Percentiles rank a stretch among this genome's conserved stretches.
Evolutionary conservation across 2,797 vertebrate genomes (phyloP).

Genomic region (Enteromius mattozi): DNA sequence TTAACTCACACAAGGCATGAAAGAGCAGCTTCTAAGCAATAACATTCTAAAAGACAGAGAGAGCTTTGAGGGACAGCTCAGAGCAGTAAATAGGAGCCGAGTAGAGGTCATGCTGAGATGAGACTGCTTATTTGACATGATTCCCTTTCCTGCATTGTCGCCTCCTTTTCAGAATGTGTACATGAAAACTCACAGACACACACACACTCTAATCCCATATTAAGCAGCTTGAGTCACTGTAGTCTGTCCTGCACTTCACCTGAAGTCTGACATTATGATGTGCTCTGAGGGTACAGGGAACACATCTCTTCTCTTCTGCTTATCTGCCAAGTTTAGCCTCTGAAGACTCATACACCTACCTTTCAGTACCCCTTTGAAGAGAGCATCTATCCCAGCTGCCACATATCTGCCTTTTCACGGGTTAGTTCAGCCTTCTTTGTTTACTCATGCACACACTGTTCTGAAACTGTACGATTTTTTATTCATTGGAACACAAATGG

Average conservation of each 20-base stretch:
- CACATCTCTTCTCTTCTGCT: neutral
- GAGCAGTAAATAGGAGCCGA: constrained; percentile 25
- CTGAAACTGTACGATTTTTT: neutral
- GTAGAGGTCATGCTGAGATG: constrained; percentile 52
- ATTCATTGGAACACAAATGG: neutral
- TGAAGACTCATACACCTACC: neutral
- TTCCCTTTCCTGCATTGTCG: constrained; percentile 17
- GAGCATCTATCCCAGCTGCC: neutral
- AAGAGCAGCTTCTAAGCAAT: constrained; percentile 3
- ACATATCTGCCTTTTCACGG: neutral
- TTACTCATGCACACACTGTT: neutral
- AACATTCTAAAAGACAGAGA: neutral
- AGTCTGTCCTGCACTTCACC: constrained; percentile 32
- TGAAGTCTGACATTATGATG: constrained; percentile 18
- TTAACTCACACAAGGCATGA: neutral
- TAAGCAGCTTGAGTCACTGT: constrained; percentile 51
- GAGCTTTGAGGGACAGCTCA: constrained; percentile 26
- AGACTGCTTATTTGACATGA: constrained; percentile 46
- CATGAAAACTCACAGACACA: constrained; percentile 15
- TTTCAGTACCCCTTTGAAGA: neutral
- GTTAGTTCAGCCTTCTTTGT: neutral
- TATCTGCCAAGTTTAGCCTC: constrained; percentile 31
- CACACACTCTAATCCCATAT: constrained; percentile 28
- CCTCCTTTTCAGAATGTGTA: constrained; percentile 19
- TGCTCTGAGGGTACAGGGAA: neutral